Conservation (phyloP, 2,113 vertebrate genomes). For the Elaphurus davidianus region DNA sequence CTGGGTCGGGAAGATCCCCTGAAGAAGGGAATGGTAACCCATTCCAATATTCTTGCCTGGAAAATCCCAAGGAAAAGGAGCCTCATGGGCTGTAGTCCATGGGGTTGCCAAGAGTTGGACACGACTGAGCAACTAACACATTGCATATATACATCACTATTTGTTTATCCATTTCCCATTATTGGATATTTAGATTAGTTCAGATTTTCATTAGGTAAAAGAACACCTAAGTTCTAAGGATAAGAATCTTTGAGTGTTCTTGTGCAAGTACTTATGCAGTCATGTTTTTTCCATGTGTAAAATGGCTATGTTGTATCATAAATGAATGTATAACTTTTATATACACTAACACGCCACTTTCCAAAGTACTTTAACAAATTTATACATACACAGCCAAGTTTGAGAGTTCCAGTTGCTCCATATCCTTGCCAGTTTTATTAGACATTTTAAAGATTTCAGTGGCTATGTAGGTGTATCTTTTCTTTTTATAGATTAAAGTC, state of each 20-base stretch:
- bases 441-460: background rate
- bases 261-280: background rate
- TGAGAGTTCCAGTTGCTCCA: background rate
- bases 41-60: background rate
- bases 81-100: background rate
- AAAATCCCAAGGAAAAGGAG: background rate
- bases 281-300: background rate
- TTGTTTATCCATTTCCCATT: background rate
- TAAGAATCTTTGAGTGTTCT: background rate
- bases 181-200: background rate
- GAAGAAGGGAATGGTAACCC: background rate
- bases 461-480: background rate
- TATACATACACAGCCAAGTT: background rate
- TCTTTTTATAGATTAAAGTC: background rate
- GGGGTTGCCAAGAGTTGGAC: background rate
- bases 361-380: background rate
- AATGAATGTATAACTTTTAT: background rate
- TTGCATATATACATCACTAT: background rate
- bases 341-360: background rate
- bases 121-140: background rate
- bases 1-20: background rate
- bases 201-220: background rate
- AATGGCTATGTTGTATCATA: background rate
- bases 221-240: background rate
- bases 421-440: background rate